Evolutionary conservation across 2,113 vertebrate genomes (phyloP).

Genomic region (Calidris pugnax): DNA sequence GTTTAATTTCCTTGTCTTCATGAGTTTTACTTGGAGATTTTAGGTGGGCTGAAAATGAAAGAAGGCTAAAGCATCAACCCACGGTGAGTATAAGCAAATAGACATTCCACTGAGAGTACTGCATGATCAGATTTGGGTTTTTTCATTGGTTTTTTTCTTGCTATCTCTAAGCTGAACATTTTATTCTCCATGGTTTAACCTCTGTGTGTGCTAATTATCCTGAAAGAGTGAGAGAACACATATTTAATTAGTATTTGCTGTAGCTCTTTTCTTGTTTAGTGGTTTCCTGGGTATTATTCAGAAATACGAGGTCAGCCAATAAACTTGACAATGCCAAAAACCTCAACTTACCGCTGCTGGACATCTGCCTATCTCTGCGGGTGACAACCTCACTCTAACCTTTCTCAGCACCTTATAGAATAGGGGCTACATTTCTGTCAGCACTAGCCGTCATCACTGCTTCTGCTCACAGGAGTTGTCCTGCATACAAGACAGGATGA

Average conservation of each 20-base stretch:
- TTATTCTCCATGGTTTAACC: background rate
- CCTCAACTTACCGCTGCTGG: accelerated
- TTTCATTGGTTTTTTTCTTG: background rate
- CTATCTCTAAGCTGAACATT: background rate
- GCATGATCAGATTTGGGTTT: background rate
- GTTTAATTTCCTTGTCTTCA: background rate
- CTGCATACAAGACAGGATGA: background rate
- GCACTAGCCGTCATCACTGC: background rate
- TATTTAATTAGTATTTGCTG: conserved; percentile 22
- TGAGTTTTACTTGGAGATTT: background rate
- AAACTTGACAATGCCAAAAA: background rate
- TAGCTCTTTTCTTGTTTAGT: background rate
- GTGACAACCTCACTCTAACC: background rate
- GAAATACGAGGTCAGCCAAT: background rate
- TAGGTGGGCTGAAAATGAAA: background rate
- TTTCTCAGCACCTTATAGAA: background rate
- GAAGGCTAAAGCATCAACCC: background rate
- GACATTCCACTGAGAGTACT: background rate
- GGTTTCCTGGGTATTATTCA: background rate
- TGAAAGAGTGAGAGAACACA: background rate
- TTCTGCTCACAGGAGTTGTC: background rate
- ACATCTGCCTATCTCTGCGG: background rate
- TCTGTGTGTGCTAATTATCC: background rate
- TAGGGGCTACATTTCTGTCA: background rate
- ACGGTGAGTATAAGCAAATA: background rate